Evolutionary conservation across 2,888 invertebrate genomes (phyloP).

Genomic region (Pantelozetes paolii): DNA sequence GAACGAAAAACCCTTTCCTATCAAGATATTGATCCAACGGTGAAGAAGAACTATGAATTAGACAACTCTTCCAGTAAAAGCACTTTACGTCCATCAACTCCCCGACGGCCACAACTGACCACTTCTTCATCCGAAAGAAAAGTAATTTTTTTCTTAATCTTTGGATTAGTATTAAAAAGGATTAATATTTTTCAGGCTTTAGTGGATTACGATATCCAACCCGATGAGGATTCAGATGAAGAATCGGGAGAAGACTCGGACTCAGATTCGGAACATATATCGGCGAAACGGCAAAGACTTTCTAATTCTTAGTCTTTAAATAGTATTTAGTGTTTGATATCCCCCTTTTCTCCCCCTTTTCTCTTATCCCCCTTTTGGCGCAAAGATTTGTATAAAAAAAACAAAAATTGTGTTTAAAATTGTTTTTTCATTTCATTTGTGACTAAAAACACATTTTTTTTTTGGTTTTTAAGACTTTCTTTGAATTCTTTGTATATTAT

Average conservation of each 20-base stretch:
- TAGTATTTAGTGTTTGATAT: no score
- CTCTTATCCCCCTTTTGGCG: no score
- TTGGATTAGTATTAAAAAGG: no score
- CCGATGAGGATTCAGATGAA: constrained; percentile 92
- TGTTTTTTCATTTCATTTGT: no score
- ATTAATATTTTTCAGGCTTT: constrained; percentile 68
- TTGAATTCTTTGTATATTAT: no score
- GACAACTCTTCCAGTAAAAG: not conserved
- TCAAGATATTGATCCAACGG: not conserved
- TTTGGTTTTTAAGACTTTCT: no score
- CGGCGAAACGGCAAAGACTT: constrained; percentile 20
- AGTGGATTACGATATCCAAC: constrained; percentile 68
- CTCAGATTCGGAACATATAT: constrained; percentile 19
- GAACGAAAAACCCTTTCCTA: not conserved
- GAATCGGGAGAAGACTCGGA: constrained; percentile 69
- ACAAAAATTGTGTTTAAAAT: no score
- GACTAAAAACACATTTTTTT: no score
- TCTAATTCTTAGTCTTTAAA: constrained; percentile 19
- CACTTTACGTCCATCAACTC: not conserved
- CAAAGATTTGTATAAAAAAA: no score
- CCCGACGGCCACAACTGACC: not conserved
- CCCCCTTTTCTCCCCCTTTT: no score
- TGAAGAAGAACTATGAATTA: constrained; percentile 16
- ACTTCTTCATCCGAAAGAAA: not conserved
- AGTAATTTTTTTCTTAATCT: not conserved